These are phyloP conservation scores for Novumbra hubbsi DNA, from an alignment of 2,797 vertebrate genomes.

Conservation along the genomic window DNA sequence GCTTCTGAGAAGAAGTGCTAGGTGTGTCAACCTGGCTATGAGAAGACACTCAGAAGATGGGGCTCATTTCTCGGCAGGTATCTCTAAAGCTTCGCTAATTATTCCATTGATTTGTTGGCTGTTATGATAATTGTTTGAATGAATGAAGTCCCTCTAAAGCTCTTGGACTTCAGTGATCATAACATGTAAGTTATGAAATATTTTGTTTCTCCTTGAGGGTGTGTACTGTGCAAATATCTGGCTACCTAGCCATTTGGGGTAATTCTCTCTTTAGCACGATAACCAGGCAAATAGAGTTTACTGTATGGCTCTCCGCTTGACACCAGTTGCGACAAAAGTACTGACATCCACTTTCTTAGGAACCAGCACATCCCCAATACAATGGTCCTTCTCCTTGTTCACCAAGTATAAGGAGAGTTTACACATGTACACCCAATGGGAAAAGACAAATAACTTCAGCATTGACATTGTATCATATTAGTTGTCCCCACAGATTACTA, in stretches of 20 bases:
- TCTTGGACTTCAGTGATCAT: not conserved
- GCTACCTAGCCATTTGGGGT: slow-evolving; percentile 1
- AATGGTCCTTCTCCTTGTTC: not conserved
- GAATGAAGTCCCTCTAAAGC: not conserved
- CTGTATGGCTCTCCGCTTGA: not conserved
- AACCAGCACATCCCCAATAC: not conserved
- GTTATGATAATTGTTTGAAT: not conserved
- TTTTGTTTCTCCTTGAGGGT: not conserved
- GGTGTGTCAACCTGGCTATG: not conserved
- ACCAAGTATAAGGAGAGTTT: not conserved
- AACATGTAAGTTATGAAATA: slow-evolving; percentile 4
- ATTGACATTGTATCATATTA: not conserved
- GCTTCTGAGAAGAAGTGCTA: not conserved
- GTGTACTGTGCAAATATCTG: slow-evolving; percentile 12
- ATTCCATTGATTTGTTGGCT: not conserved
- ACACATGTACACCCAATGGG: not conserved
- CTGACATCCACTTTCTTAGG: not conserved
- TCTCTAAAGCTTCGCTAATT: not conserved
- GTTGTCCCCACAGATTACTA: not conserved
- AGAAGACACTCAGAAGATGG: not conserved
- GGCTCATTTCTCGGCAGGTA: not conserved
- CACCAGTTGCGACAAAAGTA: not conserved
- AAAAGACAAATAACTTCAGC: not conserved
- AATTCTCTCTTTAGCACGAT: not conserved
- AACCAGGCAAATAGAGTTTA: not conserved